Base-by-base conservation (phyloP, 2,888 invertebrate species). In the Nowickia ferox region DNA sequence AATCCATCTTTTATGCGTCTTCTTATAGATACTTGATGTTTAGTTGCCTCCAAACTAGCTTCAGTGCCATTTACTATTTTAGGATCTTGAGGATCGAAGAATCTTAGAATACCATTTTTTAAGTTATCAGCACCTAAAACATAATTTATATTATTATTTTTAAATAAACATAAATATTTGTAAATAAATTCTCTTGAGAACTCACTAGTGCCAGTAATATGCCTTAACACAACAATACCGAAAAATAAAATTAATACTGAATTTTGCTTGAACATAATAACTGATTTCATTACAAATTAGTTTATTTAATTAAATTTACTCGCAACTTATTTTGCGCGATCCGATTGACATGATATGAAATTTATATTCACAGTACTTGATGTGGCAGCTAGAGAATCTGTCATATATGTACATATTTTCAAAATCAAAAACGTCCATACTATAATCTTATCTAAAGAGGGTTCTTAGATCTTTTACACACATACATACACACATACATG, bases 21-120 rank as follows among this genome's bases (percentile, higher is more conserved):
- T 63, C 88, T 88, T 1, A 92, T 78, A 10, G 92, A 90, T 2
- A 90, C 89, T 83, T 92, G 92, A 87, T 92, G 91, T 48, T 89
- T 88, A 15, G 90, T 88, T 75, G 71, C 87, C 75, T 72, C 61
- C 44, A 48, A 40, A 15, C 38, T 51, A 8, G 88, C 88, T 19
- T 69, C 66, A 40, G 88, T 87, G 40, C 88, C 88, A 76, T 88
- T 88, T 5, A 88, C 87, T 15, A 88, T 88, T 59, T 84, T 86
- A 10, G 81, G 84, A 75, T 82, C 84, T 4, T 66, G 46, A 1
- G 40, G 9, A 5, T 55, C 38, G 11, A 53, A 30, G 55, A 11
- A 38, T n/a, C 17, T 65, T 2, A 17, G 63, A 30, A n/a, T 15
- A 6, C 10, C 53, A 19, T 22, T 59, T 17, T 13, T 57, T 2